Base-by-base conservation (phyloP, 2,797 vertebrate species). In the Crenuchus spilurus region DNA sequence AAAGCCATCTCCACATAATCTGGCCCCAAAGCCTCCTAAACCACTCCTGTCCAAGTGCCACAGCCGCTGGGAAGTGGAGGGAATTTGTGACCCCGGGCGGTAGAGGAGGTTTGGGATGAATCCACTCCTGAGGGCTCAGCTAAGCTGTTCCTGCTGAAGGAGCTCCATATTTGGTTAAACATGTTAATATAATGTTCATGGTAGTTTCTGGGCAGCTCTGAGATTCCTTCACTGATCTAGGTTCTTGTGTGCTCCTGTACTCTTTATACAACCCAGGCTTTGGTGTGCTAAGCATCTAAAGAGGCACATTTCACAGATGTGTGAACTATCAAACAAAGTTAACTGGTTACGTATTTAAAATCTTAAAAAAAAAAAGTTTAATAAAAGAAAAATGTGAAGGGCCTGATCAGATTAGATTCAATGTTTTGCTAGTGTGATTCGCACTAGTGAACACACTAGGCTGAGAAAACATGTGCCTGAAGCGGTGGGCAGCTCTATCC, bases 1-100 rank as follows among this genome's bases (percentile, higher is more conserved):
- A 86, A 70, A 82, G 48, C 46, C 72, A 62, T 78, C 70, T 83
- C 70, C 68, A 60, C 65, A 74, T 78, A 81, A 88, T 88, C 76
- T 72, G 80, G 62, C 31, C 84, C 77, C 52, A 68, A 10, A 66
- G 80, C 85, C 84, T 79, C 54, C 84, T 8, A 79, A 82, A 62
- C 82, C 74, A 81, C 84, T 71, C 39, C 2, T 13, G 26, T 90
- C 89, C 89, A 88, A 83, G 33, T 77, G 82, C 82, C 82, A 77
- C 82, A 82, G 84, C 52, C 73, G 76, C 78, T 80, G 79, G 79
- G 85, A 84, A 86, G 84, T 82, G 70, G 35, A 20, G 70, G 70
- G 75, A 49, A 77, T 69, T 79, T 80, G 72, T 79, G 52, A 72
- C 80, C 83, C 83, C 80, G 30, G 10, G 52, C 79, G 83, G 87